Percentiles rank a stretch among this genome's conserved stretches.
Evolutionary conservation across 2,888 invertebrate genomes (phyloP).

Genomic region (Leucophenga montana): DNA sequence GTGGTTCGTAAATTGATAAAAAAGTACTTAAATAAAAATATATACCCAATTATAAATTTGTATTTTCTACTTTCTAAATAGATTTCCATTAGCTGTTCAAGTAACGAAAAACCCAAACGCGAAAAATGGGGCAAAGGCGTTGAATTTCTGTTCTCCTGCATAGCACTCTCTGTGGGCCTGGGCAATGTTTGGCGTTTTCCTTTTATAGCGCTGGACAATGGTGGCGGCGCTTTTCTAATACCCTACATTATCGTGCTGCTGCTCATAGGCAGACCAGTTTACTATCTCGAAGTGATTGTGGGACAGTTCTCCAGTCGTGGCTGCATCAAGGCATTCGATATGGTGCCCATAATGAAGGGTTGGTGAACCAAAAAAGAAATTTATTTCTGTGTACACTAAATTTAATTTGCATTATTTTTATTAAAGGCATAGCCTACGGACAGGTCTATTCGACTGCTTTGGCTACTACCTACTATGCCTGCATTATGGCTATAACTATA

Average conservation of each 20-base stretch:
- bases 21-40: neutral
- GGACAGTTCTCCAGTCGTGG: slow-evolving; percentile 84
- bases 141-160: slow-evolving; percentile 79
- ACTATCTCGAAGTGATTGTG: slow-evolving; percentile 81
- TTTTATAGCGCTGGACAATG: slow-evolving; percentile 79
- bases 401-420: neutral
- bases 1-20: slow-evolving; percentile 49
- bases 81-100: slow-evolving; percentile 39
- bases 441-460: slow-evolving; percentile 75
- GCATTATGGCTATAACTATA: slow-evolving; percentile 79
- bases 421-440: slow-evolving; percentile 76
- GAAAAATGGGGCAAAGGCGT: slow-evolving; percentile 77
- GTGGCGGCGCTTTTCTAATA: slow-evolving; percentile 80
- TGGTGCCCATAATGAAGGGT: slow-evolving; percentile 82
- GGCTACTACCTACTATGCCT: slow-evolving; percentile 80
- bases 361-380: too few species aligned
- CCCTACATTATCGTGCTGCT: slow-evolving; percentile 79
- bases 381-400: too few species aligned
- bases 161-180: slow-evolving; percentile 77
- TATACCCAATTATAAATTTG: neutral
- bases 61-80: neutral
- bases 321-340: slow-evolving; percentile 78
- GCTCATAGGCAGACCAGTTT: slow-evolving; percentile 79
- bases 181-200: slow-evolving; percentile 82
- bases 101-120: slow-evolving; percentile 47